Percentiles rank a stretch among this genome's conserved stretches.
Conservation (phyloP, 2,113 vertebrate species). For the Nymphicus hollandicus region DNA sequence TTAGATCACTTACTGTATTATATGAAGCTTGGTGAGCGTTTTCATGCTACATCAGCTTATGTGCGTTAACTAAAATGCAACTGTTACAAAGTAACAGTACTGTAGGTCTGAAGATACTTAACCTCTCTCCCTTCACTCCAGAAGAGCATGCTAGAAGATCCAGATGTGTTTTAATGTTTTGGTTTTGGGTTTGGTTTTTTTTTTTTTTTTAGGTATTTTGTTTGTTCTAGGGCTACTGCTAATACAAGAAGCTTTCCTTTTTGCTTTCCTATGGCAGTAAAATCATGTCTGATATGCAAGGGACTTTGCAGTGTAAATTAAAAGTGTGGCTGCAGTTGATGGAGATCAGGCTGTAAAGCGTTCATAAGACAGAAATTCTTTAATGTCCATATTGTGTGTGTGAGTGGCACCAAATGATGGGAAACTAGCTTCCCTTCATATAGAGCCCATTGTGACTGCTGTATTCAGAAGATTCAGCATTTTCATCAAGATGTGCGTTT, state of each 20-base stretch:
- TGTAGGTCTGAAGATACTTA: neutral
- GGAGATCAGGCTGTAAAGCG: neutral
- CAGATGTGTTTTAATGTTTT: neutral
- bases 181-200: no score
- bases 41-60: neutral
- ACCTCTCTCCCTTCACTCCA: accelerated
- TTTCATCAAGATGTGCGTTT: neutral
- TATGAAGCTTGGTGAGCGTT: neutral
- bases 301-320: neutral
- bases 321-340: neutral
- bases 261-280: neutral
- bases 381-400: neutral
- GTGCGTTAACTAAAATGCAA: neutral
- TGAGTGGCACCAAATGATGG: neutral
- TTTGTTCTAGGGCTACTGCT: neutral
- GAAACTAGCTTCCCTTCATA: neutral
- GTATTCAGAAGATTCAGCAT: neutral
- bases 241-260: neutral
- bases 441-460: neutral
- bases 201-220: neutral
- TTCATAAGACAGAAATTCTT: neutral
- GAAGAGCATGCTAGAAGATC: neutral
- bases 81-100: neutral
- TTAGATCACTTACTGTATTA: neutral
- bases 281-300: neutral